These are phyloP conservation scores for Ichneumoninae sp. DNA, from an alignment of 2,888 invertebrate genomes.

Conservation along the genomic window DNA sequence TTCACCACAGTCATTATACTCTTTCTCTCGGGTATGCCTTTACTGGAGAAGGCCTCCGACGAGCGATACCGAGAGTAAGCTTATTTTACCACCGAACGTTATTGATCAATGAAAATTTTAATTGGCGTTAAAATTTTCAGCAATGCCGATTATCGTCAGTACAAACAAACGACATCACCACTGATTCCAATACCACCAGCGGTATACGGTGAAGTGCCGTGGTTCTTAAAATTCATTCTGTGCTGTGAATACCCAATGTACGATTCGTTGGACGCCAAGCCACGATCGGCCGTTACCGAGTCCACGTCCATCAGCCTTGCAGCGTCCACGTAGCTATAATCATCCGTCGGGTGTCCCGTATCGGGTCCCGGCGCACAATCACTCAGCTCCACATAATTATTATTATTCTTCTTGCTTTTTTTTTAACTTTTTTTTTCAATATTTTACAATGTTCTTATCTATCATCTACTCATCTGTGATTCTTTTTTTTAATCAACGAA, in stretches of 20 bases:
- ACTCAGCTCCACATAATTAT: slow-evolving; percentile 39
- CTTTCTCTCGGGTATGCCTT: slow-evolving; percentile 95
- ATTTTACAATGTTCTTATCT: not conserved
- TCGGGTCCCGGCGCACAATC: slow-evolving; percentile 60
- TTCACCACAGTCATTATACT: slow-evolving; percentile 95
- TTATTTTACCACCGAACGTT: slow-evolving; percentile 13
- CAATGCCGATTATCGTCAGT: slow-evolving; percentile 93
- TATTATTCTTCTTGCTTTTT: not conserved
- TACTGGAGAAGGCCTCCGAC: slow-evolving; percentile 94
- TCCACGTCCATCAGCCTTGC: slow-evolving; percentile 90
- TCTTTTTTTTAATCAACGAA: not conserved
- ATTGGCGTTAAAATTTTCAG: slow-evolving; percentile 83
- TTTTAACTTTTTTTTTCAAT: not conserved
- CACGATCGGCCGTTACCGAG: slow-evolving; percentile 88
- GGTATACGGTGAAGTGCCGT: slow-evolving; percentile 94
- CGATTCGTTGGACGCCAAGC: slow-evolving; percentile 90
- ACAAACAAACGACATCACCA: slow-evolving; percentile 95
- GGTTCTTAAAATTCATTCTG: slow-evolving; percentile 91
- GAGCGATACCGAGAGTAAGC: slow-evolving; percentile 94
- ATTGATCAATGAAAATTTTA: slow-evolving; percentile 10
- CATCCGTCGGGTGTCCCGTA: slow-evolving; percentile 83
- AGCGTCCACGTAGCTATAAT: slow-evolving; percentile 90
- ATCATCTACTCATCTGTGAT: slow-evolving; percentile 26
- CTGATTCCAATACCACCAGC: slow-evolving; percentile 95
- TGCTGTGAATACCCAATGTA: slow-evolving; percentile 97